These are phyloP conservation scores for Microchrysa polita DNA, from an alignment of 2,888 invertebrate species.

Conservation along the genomic window DNA sequence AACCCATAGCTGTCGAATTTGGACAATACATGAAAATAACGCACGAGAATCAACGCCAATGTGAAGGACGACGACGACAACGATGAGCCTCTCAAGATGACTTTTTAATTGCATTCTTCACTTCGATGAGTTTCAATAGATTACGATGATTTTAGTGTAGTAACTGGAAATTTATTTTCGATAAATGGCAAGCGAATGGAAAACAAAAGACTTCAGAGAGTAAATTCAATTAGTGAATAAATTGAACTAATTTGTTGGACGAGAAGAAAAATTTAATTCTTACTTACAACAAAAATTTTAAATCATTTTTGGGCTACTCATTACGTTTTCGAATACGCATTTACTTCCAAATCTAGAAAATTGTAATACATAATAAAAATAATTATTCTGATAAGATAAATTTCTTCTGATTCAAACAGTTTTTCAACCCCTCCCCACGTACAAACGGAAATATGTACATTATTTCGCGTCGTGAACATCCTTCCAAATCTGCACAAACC, in stretches of 20 bases:
- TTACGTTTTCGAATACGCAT: no score
- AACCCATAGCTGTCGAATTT: slow-evolving; percentile 1
- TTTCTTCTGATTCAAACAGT: no score
- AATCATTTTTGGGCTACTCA: no score
- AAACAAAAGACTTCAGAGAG: slow-evolving; percentile 7
- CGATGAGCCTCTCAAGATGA: slow-evolving; percentile 35
- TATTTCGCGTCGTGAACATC: neutral
- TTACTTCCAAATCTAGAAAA: no score
- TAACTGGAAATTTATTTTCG: slow-evolving; percentile 16
- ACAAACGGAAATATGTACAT: neutral
- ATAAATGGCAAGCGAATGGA: neutral
- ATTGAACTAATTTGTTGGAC: slow-evolving; percentile 33
- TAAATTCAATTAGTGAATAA: slow-evolving; percentile 35
- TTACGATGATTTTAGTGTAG: neutral
- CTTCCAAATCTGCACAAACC: neutral
- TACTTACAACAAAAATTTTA: no score
- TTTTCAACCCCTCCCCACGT: no score
- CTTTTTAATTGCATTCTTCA: slow-evolving; percentile 45
- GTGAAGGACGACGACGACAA: no score
- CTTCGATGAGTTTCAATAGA: slow-evolving; percentile 34
- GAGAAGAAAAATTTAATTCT: no score
- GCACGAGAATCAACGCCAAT: neutral
- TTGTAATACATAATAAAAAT: neutral
- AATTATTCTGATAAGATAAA: no score
- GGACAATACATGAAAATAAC: neutral